Percentiles rank a stretch among this genome's conserved stretches.
These are phyloP conservation scores for Malthinus flaveolus DNA, from an alignment of 2,888 invertebrate genomes.

Conservation along the genomic window DNA sequence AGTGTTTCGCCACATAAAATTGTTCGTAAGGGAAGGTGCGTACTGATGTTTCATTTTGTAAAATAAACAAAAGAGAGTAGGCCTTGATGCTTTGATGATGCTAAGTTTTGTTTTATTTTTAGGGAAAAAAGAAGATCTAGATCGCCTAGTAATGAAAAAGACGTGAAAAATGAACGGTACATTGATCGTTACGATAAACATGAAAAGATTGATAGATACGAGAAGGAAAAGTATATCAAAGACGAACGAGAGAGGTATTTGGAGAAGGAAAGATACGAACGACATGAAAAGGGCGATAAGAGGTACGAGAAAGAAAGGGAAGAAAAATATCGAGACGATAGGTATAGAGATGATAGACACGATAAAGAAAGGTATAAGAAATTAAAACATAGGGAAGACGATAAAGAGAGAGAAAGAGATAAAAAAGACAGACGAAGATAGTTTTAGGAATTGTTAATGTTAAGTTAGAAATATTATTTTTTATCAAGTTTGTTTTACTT, in stretches of 20 bases:
- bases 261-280: slow-evolving; percentile 42
- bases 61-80: too few relatives aligned
- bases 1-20: slow-evolving; percentile 51
- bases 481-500: too few relatives aligned
- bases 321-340: slow-evolving; percentile 39
- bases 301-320: slow-evolving; percentile 45
- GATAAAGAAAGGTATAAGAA: slow-evolving; percentile 43
- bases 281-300: slow-evolving; percentile 41
- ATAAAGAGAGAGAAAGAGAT: slow-evolving; percentile 38
- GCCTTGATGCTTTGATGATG: neutral
- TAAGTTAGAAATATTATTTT: too few relatives aligned
- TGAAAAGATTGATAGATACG: slow-evolving; percentile 44
- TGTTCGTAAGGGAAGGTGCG: slow-evolving; percentile 43
- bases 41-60: neutral
- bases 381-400: slow-evolving; percentile 42
- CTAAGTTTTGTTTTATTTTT: slow-evolving; percentile 16
- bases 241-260: slow-evolving; percentile 43
- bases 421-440: slow-evolving; percentile 24
- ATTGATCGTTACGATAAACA: slow-evolving; percentile 53
- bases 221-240: slow-evolving; percentile 36
- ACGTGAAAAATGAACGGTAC: slow-evolving; percentile 49
- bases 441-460: too few relatives aligned
- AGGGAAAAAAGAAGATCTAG: slow-evolving; percentile 55
- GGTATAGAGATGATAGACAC: slow-evolving; percentile 41
- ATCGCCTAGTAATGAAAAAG: slow-evolving; percentile 53